Evolutionary conservation across 2,113 vertebrate genomes (phyloP).

Genomic region (Notarius lentiginosus): DNA sequence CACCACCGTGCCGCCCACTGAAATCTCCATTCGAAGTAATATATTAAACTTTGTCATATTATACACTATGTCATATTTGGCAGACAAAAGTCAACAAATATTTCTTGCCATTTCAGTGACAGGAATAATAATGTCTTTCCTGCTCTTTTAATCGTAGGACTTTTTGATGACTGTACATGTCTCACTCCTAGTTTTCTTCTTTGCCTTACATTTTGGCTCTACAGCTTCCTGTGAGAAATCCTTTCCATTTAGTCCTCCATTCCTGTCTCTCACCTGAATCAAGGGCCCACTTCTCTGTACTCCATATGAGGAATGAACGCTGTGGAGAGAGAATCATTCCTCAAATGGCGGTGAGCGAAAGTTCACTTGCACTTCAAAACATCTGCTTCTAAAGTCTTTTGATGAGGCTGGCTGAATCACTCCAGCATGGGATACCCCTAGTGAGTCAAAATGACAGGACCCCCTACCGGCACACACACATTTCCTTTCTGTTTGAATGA

Average conservation of each 20-base stretch:
- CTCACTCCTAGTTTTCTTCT: slow-evolving; percentile 62
- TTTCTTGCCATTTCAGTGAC: not conserved
- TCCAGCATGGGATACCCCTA: slow-evolving; percentile 51
- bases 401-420: slow-evolving; percentile 63
- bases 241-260: slow-evolving; percentile 49
- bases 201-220: slow-evolving; percentile 13
- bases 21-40: not conserved
- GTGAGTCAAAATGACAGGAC: slow-evolving; percentile 69
- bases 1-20: too few relatives aligned
- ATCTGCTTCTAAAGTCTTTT: slow-evolving; percentile 43
- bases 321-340: slow-evolving; percentile 53
- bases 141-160: slow-evolving; percentile 39
- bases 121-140: slow-evolving; percentile 44
- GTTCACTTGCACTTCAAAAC: slow-evolving; percentile 59
- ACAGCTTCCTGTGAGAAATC: slow-evolving; percentile 26
- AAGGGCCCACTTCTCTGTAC: not conserved
- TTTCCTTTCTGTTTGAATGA: slow-evolving; percentile 29
- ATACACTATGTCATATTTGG: not conserved
- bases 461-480: slow-evolving; percentile 12
- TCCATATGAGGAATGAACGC: slow-evolving; percentile 40
- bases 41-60: not conserved
- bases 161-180: slow-evolving; percentile 60
- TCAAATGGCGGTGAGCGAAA: slow-evolving; percentile 62
- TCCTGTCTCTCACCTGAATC: slow-evolving; percentile 29
- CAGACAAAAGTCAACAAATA: not conserved